A percentile compares a stretch with the other conserved stretches of the same genome.
These are phyloP conservation scores for Caenorhabditis angaria DNA, from an alignment of 2,888 invertebrate genomes.

Conservation along the genomic window DNA sequence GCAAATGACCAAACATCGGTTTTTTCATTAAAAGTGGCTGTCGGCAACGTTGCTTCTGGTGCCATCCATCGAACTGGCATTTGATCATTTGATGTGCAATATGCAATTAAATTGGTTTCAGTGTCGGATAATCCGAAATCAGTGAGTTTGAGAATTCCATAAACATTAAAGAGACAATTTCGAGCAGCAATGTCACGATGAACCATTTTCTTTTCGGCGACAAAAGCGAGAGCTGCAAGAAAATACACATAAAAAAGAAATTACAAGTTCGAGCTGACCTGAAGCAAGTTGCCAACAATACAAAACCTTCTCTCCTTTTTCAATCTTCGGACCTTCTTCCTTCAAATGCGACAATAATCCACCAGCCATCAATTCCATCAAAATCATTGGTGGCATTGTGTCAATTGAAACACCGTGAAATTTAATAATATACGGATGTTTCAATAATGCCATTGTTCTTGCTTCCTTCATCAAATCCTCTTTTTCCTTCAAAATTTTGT, in stretches of 20 bases:
- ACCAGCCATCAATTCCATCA: slow-evolving; percentile 28
- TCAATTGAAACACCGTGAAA: slow-evolving; percentile 23
- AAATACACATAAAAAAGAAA: no score
- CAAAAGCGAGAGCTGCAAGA: slow-evolving; percentile 14
- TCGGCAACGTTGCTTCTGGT: slow-evolving; percentile 12
- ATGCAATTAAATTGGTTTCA: slow-evolving; percentile 11
- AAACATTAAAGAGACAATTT: slow-evolving; percentile 34
- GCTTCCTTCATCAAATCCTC: slow-evolving; percentile 29
- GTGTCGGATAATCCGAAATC: slow-evolving; percentile 32
- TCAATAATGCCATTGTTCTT: slow-evolving; percentile 13
- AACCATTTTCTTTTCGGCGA: slow-evolving; percentile 27
- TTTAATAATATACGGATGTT: slow-evolving; percentile 31
- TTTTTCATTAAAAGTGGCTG: slow-evolving; percentile 23
- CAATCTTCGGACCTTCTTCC: slow-evolving; percentile 9
- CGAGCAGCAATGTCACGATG: slow-evolving; percentile 46
- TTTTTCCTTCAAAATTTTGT: not conserved
- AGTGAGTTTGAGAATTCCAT: slow-evolving; percentile 31
- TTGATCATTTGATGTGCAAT: slow-evolving; percentile 11
- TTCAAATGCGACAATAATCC: slow-evolving; percentile 10
- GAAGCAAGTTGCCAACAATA: slow-evolving; percentile 26
- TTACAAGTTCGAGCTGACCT: no score
- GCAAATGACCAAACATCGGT: slow-evolving; percentile 41
- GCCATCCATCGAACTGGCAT: slow-evolving; percentile 22
- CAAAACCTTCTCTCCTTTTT: slow-evolving; percentile 20
- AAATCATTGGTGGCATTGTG: slow-evolving; percentile 13